Evolutionary conservation across 2,797 vertebrate genomes (phyloP), one percentile per base, ranked within the genome.

Genomic region (Podarcis siculus): DNA sequence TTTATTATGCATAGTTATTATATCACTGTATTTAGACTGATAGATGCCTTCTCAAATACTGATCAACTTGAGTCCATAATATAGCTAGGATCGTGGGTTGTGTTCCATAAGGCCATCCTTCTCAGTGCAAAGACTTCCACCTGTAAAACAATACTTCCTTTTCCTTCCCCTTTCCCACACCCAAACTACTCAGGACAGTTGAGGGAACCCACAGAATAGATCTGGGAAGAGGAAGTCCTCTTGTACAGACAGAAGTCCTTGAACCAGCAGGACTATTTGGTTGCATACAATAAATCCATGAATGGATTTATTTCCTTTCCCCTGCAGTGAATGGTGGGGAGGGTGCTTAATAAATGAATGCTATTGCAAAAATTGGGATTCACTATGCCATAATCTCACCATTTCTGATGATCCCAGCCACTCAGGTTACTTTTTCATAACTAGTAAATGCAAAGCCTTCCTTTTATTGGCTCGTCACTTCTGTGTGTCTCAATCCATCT

Each of bases 401-500:
- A 19, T n/a, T 78, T 58, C 42, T 75, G 32, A 79, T 39, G 32
- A n/a, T 67, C 32, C 35, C 45, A 79, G 25, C n/a, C 64, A 77
- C n/a, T 30, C 71, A 37, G 58, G 30, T 25, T 76, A 39, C 17
- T 27, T 32, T 83, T 77, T 61, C 32, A 77, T 75, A 42, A 87
- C 12, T 37, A n/a, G 58, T 66, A 84, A 32, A 90, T 73, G 45
- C 45, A 85, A 90, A 72, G 5, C 5, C 61, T 49, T 78, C 13
- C 6, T 76, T 72, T 77, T 78, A 72, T 88, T 86, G 19, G 82
- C 81, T 79, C 55, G 77, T 45, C 39, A 55, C 55, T 86, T 76
- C 77, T 75, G n/a, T 75, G 30, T 87, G 82, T 32, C 37, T 66
- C 64, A 67, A 82, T 82, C 86, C 69, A 73, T 86, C 89, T 88